Evolutionary conservation across 2,113 vertebrate genomes (phyloP).

Genomic region (Cavia aperea): DNA sequence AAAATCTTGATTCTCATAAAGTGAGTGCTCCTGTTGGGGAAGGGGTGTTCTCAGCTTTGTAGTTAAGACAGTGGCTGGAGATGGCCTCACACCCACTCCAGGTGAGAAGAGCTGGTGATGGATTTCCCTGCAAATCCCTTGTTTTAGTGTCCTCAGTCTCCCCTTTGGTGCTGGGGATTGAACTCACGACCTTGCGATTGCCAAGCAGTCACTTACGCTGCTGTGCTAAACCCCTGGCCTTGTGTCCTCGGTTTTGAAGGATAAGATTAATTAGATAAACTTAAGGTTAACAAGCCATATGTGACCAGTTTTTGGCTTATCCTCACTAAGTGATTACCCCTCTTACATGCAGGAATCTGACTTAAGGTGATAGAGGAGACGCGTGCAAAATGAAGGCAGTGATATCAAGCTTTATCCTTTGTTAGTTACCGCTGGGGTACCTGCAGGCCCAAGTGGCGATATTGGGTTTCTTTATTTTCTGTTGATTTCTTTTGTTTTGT

Average conservation of each 20-base stretch:
- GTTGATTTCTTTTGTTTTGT: neutral
- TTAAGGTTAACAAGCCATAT: neutral
- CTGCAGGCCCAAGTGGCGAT: neutral
- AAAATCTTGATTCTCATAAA: neutral
- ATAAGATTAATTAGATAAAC: neutral
- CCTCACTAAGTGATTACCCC: neutral
- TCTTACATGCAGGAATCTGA: neutral
- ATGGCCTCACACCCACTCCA: neutral
- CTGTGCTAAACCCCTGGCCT: no score
- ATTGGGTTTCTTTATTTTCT: neutral
- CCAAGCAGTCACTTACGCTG: no score
- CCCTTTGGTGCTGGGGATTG: no score
- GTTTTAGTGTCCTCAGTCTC: neutral
- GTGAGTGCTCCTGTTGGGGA: neutral
- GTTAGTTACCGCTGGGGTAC: neutral
- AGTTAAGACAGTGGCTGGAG: neutral
- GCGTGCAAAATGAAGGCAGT: neutral
- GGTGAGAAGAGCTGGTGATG: neutral
- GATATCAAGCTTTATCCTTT: neutral
- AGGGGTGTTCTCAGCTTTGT: neutral
- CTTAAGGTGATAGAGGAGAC: neutral
- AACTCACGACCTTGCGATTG: no score
- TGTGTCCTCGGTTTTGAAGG: neutral
- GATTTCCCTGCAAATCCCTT: neutral
- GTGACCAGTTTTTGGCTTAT: neutral